Percentiles rank a stretch among this genome's conserved stretches.
phyloP scores from a whole-genome alignment of 1,140 invertebrate genomes.

The Sitobion miscanthi region DNA sequence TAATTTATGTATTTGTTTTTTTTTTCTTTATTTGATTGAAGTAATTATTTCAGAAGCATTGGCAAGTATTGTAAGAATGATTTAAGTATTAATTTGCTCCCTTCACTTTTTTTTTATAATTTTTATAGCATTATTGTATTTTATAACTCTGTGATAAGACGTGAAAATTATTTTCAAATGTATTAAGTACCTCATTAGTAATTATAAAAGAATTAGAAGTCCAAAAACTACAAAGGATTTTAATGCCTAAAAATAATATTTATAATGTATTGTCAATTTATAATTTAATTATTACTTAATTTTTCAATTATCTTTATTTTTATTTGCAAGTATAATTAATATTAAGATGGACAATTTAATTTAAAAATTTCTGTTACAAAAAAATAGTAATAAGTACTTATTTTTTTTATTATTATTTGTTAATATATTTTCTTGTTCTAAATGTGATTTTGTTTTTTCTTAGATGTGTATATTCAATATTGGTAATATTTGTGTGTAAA shows the following conservation, averaged over 20 bases:
- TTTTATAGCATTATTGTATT: constrained; percentile 43
- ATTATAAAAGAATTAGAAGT: constrained; percentile 33
- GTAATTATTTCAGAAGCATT: background rate
- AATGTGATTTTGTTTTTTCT: constrained; percentile 21
- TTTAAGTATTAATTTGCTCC: constrained; percentile 27
- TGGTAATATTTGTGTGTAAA: constrained; percentile 6
- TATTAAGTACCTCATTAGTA: constrained; percentile 34
- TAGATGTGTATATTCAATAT: background rate
- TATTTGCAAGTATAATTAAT: constrained; percentile 14
- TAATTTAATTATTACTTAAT: constrained; percentile 33
- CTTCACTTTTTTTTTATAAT: constrained; percentile 31
- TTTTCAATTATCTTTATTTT: background rate
- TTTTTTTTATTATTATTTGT: constrained; percentile 31
- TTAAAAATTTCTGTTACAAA: background rate
- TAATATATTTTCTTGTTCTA: background rate
- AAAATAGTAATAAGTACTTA: background rate
- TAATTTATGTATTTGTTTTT: constrained; percentile 22
- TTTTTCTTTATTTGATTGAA: background rate
- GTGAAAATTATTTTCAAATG: constrained; percentile 53
- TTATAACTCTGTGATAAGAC: constrained; percentile 49
- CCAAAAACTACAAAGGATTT: constrained; percentile 41
- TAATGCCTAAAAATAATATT: constrained; percentile 25
- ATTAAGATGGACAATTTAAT: constrained; percentile 31
- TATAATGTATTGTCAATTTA: constrained; percentile 13
- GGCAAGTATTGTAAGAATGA: constrained; percentile 11